Evolutionary conservation across 2,888 invertebrate genomes (phyloP).

Genomic region (Trichacis sp.): DNA sequence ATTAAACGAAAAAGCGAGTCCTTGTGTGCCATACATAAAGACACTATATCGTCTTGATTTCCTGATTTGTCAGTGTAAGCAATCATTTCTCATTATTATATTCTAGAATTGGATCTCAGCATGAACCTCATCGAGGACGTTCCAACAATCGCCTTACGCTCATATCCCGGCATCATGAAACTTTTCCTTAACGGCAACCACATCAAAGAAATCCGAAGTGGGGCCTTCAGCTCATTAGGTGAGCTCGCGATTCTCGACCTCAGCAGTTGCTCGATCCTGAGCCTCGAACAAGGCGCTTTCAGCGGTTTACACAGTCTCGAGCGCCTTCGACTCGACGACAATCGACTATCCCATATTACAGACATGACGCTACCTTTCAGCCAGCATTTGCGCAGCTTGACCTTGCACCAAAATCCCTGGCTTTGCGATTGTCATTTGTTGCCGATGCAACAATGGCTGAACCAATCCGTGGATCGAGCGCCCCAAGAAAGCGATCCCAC

Average conservation of each 20-base stretch:
- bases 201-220: constrained; percentile 78
- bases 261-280: constrained; percentile 83
- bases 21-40: too few species aligned
- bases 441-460: constrained; percentile 83
- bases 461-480: constrained; percentile 76
- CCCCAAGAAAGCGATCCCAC: constrained; percentile 84
- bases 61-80: too few species aligned
- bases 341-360: constrained; percentile 78
- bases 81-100: too few species aligned
- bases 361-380: constrained; percentile 71
- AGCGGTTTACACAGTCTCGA: constrained; percentile 84
- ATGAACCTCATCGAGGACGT: constrained; percentile 83
- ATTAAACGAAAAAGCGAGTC: too few species aligned
- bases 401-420: constrained; percentile 90
- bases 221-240: constrained; percentile 80
- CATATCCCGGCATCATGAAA: constrained; percentile 78
- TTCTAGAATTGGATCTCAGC: constrained; percentile 82
- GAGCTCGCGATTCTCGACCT: constrained; percentile 85
- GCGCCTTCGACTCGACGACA: constrained; percentile 87
- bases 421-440: constrained; percentile 86
- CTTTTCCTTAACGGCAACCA: constrained; percentile 86
- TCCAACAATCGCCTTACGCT: constrained; percentile 80
- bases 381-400: constrained; percentile 82
- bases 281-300: constrained; percentile 84
- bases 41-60: too few species aligned